phyloP scores from a whole-genome alignment of 2,888 invertebrate genomes.

The Eledone cirrhosa region DNA sequence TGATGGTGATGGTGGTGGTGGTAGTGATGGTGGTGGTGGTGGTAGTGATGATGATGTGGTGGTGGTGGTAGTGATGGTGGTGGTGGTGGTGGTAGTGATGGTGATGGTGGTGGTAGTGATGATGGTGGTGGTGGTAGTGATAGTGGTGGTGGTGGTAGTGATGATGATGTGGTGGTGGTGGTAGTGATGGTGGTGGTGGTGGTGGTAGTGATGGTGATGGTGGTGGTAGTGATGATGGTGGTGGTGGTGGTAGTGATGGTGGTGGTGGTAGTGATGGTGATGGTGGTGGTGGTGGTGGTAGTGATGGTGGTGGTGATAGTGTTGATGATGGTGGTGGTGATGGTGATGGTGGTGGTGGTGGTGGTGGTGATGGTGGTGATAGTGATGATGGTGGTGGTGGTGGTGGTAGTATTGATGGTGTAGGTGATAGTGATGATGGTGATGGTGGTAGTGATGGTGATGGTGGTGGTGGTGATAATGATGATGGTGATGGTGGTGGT shows the following conservation, averaged over 20 bases:
- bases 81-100: too few relatives aligned
- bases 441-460: constrained; percentile 13
- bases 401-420: too few relatives aligned
- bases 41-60: too few relatives aligned
- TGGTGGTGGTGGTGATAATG: constrained; percentile 13
- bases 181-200: constrained; percentile 13
- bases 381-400: constrained; percentile 7
- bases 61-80: too few relatives aligned
- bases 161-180: too few relatives aligned
- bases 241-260: neutral
- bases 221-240: constrained; percentile 13
- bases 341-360: constrained; percentile 9
- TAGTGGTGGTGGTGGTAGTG: constrained; percentile 13
- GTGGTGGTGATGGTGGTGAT: constrained; percentile 13
- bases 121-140: neutral
- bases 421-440: too few relatives aligned
- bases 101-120: too few relatives aligned
- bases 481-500: constrained; percentile 13
- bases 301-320: constrained; percentile 13
- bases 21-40: neutral
- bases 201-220: constrained; percentile 13
- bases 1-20: neutral
- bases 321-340: constrained; percentile 3
- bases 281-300: too few relatives aligned
- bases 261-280: too few relatives aligned